Evolutionary conservation across 2,888 invertebrate species (phyloP), one percentile per base, ranked within the genome.

Genomic region (Drosophila prostipennis): DNA sequence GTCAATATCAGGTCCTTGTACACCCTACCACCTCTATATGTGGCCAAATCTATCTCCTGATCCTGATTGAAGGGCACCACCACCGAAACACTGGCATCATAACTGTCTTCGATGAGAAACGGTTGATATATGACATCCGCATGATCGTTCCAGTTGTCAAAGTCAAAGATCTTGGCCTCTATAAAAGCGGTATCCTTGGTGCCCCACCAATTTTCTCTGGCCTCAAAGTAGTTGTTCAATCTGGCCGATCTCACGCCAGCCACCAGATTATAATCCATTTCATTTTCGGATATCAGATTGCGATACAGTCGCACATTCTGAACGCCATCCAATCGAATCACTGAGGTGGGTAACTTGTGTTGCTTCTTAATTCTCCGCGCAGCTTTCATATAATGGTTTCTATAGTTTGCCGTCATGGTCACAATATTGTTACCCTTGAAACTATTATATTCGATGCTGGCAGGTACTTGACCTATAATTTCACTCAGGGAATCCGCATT

Each of bases 61-160:
- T 93, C 89, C 42, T 93, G 92, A 60, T 93, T 93, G 4, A 80
- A 80, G 6, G 80, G 82, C 0, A 85, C 77, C 0, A 95, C 93
- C 1, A 95, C 93, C 0, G 97, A 97, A 32, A 96, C 93, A 79
- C 96, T 96, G 0, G 96, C 94, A 74, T 96, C 95, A 82, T 96
- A 94, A 52, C 94, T 93, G 76, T 97, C 95, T 89, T 95, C 95
- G 0, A 96, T 94, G 63, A 98, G 93, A 91, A 95, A 99, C 0
- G 99, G 99, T 58, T 95, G 94, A 91, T 96, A 99, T 13, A 95
- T 94, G 0, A 98, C 99, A 55, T 98, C 95, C 0, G 98, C 98
- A 91, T 98, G 98, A 91, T 98, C 97, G 91, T 99, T 99, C 99
- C 99, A 99, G 91, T 99, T 99, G 91, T 99, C 98, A 92, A 99